These are phyloP conservation scores for Hippoglossus stenolepis DNA, from an alignment of 2,113 vertebrate genomes.

Conservation along the genomic window DNA sequence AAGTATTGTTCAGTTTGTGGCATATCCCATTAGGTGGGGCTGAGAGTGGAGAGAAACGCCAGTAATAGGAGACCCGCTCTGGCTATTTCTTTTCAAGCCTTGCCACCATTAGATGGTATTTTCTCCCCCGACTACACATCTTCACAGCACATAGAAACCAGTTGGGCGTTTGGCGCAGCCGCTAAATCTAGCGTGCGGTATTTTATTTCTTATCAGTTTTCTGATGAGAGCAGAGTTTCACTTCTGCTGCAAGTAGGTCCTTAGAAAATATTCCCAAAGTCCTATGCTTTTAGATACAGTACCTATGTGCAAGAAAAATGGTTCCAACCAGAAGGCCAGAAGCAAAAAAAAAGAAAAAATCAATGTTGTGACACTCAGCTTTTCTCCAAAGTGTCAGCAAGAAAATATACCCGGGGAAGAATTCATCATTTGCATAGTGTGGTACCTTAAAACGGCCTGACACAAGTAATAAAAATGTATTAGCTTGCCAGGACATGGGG, in stretches of 20 bases:
- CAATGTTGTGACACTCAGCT: constrained; percentile 72
- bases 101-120: constrained; percentile 27
- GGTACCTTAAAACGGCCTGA: constrained; percentile 72
- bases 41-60: constrained; percentile 50
- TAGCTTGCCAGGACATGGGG: constrained; percentile 66
- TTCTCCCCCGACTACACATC: not conserved
- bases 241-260: constrained; percentile 26
- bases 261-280: constrained; percentile 32
- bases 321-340: constrained; percentile 52
- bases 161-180: not conserved
- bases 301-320: constrained; percentile 36
- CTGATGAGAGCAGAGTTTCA: constrained; percentile 37
- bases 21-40: constrained; percentile 69
- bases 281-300: constrained; percentile 44
- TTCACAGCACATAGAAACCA: constrained; percentile 34
- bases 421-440: constrained; percentile 79
- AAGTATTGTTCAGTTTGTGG: constrained; percentile 78
- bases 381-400: constrained; percentile 76
- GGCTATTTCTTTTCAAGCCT: constrained; percentile 40
- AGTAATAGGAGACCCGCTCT: constrained; percentile 49
- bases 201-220: constrained; percentile 4
- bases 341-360: constrained; percentile 57
- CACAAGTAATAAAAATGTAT: constrained; percentile 81
- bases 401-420: constrained; percentile 74
- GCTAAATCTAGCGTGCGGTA: not conserved